Conservation (phyloP, 1,140 invertebrate species). For the Carcinoscorpius rotundicauda region DNA sequence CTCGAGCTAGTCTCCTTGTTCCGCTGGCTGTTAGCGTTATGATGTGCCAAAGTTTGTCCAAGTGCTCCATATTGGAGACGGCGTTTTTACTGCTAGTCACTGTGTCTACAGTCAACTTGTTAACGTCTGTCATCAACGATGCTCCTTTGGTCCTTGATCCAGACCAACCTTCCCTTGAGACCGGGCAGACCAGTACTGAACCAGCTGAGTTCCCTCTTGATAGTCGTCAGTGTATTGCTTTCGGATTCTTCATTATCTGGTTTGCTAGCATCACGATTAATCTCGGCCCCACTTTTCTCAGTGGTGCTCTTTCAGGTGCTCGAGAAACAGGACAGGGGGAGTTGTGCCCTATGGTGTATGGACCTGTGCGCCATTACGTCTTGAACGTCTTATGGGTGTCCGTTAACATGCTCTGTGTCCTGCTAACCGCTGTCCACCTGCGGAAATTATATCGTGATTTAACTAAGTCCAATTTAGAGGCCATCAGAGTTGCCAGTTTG, state of each 20-base stretch:
- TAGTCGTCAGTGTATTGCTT: slow-evolving; percentile 72
- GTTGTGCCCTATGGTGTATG: slow-evolving; percentile 59
- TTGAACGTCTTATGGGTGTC: slow-evolving; percentile 79
- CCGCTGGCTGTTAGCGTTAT: slow-evolving; percentile 71
- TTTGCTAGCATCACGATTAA: slow-evolving; percentile 69
- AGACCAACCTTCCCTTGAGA: slow-evolving; percentile 14
- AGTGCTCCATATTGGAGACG: slow-evolving; percentile 75
- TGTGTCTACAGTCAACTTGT: slow-evolving; percentile 78
- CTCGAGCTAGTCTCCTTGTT: slow-evolving; percentile 60
- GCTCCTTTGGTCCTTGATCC: slow-evolving; percentile 64
- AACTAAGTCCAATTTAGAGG: slow-evolving; percentile 53
- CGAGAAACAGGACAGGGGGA: slow-evolving; percentile 45
- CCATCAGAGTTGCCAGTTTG: slow-evolving; percentile 55
- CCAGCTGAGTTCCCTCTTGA: slow-evolving; percentile 34
- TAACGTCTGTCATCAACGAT: slow-evolving; percentile 78
- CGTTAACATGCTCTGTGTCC: slow-evolving; percentile 71
- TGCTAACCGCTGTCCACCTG: slow-evolving; percentile 65
- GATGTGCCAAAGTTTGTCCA: slow-evolving; percentile 64
- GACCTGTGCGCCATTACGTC: slow-evolving; percentile 69
- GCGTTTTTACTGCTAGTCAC: slow-evolving; percentile 77
- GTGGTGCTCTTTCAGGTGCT: slow-evolving; percentile 53
- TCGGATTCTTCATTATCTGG: slow-evolving; percentile 87
- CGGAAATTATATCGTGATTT: slow-evolving; percentile 70
- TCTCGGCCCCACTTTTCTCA: slow-evolving; percentile 76
- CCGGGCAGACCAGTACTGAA: slow-evolving; percentile 2